These are phyloP conservation scores for Papilio xuthus DNA, from an alignment of 1,140 invertebrate genomes.

Conservation along the genomic window DNA sequence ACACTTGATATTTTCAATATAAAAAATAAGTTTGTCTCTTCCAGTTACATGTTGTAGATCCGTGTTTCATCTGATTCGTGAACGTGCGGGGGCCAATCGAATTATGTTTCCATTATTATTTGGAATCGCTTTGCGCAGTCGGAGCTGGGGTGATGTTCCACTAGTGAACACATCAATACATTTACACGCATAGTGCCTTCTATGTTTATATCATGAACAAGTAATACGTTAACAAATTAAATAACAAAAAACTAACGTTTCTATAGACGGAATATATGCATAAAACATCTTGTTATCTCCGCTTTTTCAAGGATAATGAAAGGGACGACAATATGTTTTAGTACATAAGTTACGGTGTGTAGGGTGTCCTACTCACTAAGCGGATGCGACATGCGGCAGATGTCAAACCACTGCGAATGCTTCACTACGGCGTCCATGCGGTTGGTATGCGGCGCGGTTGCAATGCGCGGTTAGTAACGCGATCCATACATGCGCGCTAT, in stretches of 20 bases:
- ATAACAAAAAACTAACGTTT: neutral
- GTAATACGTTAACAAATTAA: neutral
- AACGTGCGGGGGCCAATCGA: conserved; percentile 72
- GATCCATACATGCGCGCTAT: neutral
- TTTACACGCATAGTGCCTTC: neutral
- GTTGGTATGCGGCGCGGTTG: conserved; percentile 2
- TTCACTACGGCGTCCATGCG: neutral
- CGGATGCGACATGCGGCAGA: neutral
- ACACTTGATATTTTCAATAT: neutral
- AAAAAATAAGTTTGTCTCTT: conserved; percentile 32
- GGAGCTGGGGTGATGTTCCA: conserved; percentile 60
- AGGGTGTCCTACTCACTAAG: neutral
- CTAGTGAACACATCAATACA: conserved; percentile 43
- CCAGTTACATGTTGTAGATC: conserved; percentile 41
- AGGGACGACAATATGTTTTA: too few relatives aligned
- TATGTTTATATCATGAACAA: neutral
- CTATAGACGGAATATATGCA: too few relatives aligned
- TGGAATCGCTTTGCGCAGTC: conserved; percentile 65
- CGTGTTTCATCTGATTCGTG: conserved; percentile 54
- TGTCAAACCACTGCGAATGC: neutral
- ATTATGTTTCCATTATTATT: conserved; percentile 79
- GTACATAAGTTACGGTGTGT: neutral
- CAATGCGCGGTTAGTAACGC: neutral
- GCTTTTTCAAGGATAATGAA: too few relatives aligned
- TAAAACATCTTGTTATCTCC: too few relatives aligned